Base-by-base conservation (phyloP, 1,140 invertebrate genomes). In the Psilanteris sp. region DNA sequence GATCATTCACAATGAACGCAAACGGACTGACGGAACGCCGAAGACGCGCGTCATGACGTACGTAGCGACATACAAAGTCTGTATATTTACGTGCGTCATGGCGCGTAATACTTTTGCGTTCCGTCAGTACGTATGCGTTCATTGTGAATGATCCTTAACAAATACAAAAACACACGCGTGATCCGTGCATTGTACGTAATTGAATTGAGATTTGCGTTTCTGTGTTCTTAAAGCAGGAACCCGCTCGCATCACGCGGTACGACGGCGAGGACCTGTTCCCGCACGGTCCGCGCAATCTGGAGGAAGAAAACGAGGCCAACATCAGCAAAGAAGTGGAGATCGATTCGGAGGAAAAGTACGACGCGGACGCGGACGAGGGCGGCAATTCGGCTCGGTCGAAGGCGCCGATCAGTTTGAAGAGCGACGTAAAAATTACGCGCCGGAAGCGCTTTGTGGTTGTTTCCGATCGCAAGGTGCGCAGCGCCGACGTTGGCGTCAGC, bases 401-500 rank as follows among this genome's bases (percentile, higher is more conserved):
- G 9, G 41, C 44, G 7, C 66, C 74, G 7, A 11, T 50, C 9
- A 50, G 43, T 0, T 13, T 66, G 10, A 68, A 62, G 13, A 64
- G 29, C 32, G 29, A 57, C 26, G 26, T 39, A 4, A 44, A 24
- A 57, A 59, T 62, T 26, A 66, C 70, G 18, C 86, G 91, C 11
- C 85, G 89, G 18, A 90, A 91, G 39, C 89, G 95, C 10, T 93
- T 93, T 0, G 89, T 94, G 1, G 90, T 92, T 0, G 90, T 94
- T 7, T 91, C 92, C 4, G 93, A 94, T 78, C 89, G 94, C 3
- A 93, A 94, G 78, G 92, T 90, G 6, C 91, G 93, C 13, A 95
- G 93, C 64, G 94, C 93, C 1, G 95, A 95, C 81, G 94, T 96
- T 6, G 96, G 94, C 4, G 95, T 96, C 9, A 94, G 92, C 71